A percentile compares a stretch with the other conserved stretches of the same genome.
Conservation (phyloP, 2,888 invertebrate genomes). For the Cataglyphis albicans region DNA sequence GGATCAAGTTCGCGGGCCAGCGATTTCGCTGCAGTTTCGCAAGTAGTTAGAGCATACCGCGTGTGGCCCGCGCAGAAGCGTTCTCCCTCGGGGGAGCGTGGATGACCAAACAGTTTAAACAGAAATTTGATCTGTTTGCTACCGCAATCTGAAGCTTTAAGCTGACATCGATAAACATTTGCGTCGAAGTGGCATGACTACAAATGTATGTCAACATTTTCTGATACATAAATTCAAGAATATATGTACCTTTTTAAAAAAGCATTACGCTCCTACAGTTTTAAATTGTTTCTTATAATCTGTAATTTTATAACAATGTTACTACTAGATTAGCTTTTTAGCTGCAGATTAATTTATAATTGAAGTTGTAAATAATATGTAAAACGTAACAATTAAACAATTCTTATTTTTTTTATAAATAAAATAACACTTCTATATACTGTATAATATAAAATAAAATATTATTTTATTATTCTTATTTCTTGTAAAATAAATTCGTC, state of each 20-base stretch:
- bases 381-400: background rate
- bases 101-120: conserved; percentile 75
- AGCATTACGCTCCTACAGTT: background rate
- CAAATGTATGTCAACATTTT: conserved; percentile 26
- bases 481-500: background rate
- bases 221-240: background rate
- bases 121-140: conserved; percentile 73
- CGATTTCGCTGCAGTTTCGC: conserved; percentile 68
- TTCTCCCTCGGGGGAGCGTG: conserved; percentile 54
- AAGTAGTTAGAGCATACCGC: conserved; percentile 63
- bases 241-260: background rate
- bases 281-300: conserved; percentile 9
- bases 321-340: background rate
- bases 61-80: conserved; percentile 23
- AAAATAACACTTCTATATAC: background rate
- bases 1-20: conserved; percentile 60
- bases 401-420: background rate
- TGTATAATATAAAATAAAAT: background rate
- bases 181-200: conserved; percentile 8
- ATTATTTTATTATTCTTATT: background rate
- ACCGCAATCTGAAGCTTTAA: conserved; percentile 59
- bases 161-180: conserved; percentile 61
- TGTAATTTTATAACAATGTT: background rate
- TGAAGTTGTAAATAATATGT: background rate
- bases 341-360: background rate